These are phyloP conservation scores for Megaceryle torquata DNA, from an alignment of 2,113 vertebrate species.

Conservation along the genomic window DNA sequence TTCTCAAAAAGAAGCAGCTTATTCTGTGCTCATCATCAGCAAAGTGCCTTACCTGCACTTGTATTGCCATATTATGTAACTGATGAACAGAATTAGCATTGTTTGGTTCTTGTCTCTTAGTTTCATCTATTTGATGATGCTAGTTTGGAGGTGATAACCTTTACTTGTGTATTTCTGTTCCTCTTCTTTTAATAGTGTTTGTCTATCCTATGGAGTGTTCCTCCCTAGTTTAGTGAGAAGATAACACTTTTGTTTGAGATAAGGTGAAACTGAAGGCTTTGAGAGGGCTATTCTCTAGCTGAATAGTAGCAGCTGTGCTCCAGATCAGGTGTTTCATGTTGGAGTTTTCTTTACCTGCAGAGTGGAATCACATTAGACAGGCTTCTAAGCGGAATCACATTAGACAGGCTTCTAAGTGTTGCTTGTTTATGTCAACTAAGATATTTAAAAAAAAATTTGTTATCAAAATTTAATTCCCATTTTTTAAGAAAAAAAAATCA, in stretches of 20 bases:
- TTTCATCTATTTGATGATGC: not conserved
- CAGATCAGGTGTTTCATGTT: not conserved
- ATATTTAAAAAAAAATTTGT: not conserved
- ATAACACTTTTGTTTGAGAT: not conserved
- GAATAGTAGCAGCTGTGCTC: not conserved
- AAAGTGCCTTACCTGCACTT: not conserved
- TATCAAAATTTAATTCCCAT: not conserved
- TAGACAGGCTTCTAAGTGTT: not conserved
- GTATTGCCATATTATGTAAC: rapidly evolving
- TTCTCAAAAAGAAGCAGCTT: not conserved
- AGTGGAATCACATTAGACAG: not conserved
- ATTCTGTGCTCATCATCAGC: not conserved
- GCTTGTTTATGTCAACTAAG: not conserved
- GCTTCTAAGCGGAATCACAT: not conserved
- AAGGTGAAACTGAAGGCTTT: not conserved
- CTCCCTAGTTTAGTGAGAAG: not conserved
- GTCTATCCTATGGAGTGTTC: not conserved
- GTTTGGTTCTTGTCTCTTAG: not conserved
- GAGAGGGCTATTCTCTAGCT: rapidly evolving
- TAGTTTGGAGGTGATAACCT: not conserved
- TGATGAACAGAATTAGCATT: not conserved
- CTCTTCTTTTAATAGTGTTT: not conserved
- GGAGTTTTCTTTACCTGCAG: not conserved
- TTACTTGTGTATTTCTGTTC: not conserved
- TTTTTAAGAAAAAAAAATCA: not conserved